phyloP scores from a whole-genome alignment of 2,888 invertebrate species.

The Caenorhabditis sp. region DNA sequence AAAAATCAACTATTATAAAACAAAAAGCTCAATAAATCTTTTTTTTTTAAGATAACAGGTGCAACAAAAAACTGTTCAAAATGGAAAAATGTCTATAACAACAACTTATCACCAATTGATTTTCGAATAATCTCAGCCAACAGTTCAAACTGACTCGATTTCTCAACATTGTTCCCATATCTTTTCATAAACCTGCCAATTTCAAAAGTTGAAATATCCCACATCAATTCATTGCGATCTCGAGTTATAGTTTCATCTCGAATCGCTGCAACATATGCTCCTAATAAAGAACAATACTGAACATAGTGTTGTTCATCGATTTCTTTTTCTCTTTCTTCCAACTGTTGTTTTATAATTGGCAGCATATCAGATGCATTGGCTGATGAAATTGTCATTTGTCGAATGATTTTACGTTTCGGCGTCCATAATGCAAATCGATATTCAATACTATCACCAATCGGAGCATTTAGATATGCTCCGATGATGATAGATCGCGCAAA shows the following conservation, averaged over 20 bases:
- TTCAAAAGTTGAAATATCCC: neutral
- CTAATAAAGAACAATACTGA: slow-evolving; percentile 50
- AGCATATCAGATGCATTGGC: slow-evolving; percentile 25
- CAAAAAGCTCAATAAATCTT: neutral
- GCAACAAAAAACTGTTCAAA: slow-evolving; percentile 5
- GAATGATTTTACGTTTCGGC: slow-evolving; percentile 46
- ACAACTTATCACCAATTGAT: slow-evolving; percentile 29
- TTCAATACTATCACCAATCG: slow-evolving; percentile 43
- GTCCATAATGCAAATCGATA: slow-evolving; percentile 55
- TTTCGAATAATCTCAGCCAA: slow-evolving; percentile 44
- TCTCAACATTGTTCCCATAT: slow-evolving; percentile 11
- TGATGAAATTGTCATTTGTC: slow-evolving; percentile 51
- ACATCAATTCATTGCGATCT: slow-evolving; percentile 52
- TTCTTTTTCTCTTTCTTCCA: slow-evolving; percentile 16
- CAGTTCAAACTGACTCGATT: slow-evolving; percentile 33
- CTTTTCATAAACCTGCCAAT: slow-evolving; percentile 1
- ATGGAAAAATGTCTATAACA: neutral
- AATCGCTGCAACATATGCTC: slow-evolving; percentile 54
- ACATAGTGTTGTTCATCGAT: slow-evolving; percentile 52
- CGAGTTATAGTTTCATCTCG: slow-evolving; percentile 48
- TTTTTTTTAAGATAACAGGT: neutral
- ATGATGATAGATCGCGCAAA: slow-evolving; percentile 47
- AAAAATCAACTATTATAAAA: neutral
- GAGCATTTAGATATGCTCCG: slow-evolving; percentile 43
- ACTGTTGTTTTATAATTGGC: slow-evolving; percentile 32